Evolutionary conservation across 2,113 vertebrate species (phyloP).

Genomic region (Platichthys flesus): DNA sequence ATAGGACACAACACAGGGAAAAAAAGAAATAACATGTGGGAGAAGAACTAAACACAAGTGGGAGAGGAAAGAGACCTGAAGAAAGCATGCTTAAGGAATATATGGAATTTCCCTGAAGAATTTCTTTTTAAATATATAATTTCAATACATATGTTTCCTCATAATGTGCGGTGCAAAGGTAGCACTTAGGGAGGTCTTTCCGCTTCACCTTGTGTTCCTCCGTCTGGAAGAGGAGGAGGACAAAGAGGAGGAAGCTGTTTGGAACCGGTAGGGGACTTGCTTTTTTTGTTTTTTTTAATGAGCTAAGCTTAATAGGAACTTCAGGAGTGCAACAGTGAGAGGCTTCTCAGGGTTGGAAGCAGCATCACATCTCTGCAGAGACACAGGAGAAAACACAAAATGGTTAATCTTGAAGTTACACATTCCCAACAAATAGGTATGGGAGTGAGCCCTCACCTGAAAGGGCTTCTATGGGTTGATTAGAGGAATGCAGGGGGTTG

Average conservation of each 20-base stretch:
- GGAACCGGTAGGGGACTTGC: conserved; percentile 71
- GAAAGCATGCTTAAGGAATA: conserved; percentile 62
- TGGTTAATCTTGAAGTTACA: neutral
- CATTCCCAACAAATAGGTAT: fast-evolving
- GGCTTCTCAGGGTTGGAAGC: conserved; percentile 59
- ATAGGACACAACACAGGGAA: conserved; percentile 51
- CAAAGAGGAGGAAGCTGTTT: conserved; percentile 71
- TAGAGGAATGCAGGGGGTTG: conserved; percentile 80
- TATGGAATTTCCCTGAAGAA: conserved; percentile 82
- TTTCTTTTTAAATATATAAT: conserved; percentile 40
- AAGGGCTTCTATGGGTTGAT: conserved; percentile 85
- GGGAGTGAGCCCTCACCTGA: conserved; percentile 77
- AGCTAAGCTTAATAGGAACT: conserved; percentile 81
- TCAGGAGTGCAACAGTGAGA: conserved; percentile 82
- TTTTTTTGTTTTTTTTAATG: conserved; percentile 37
- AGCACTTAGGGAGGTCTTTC: conserved; percentile 65
- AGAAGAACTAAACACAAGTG: conserved; percentile 52
- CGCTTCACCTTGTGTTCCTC: conserved; percentile 55
- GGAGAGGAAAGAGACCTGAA: conserved; percentile 63
- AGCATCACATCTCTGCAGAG: conserved; percentile 85
- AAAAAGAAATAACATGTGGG: conserved; percentile 21
- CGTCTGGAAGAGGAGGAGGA: conserved; percentile 43
- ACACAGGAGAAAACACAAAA: conserved; percentile 11
- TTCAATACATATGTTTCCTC: conserved; percentile 51
- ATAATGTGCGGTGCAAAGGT: conserved; percentile 71